Evolutionary conservation across 2,797 vertebrate genomes (phyloP).

Genomic region (Karalla daura): DNA sequence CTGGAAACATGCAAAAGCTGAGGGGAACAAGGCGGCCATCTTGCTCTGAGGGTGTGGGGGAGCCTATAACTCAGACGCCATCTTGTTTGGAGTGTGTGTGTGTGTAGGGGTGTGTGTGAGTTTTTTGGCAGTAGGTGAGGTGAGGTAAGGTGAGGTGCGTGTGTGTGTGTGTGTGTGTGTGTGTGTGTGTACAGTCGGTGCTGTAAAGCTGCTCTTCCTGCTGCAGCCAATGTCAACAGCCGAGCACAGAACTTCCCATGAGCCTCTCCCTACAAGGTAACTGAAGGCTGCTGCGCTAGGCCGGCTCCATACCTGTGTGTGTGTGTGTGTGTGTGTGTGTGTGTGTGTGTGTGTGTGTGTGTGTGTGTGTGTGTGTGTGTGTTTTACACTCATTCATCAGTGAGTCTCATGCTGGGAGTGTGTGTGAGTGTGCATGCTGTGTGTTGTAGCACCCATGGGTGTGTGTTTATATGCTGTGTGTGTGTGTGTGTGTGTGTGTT

Average conservation of each 20-base stretch:
- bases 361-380: constrained; percentile 22
- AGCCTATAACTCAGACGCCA: constrained; percentile 55
- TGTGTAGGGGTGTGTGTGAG: too few species aligned
- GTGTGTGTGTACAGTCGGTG: constrained; percentile 18
- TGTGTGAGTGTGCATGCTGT: not conserved
- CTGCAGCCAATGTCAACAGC: constrained; percentile 74
- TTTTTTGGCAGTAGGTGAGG: constrained; percentile 16
- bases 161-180: constrained; percentile 35
- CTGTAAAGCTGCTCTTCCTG: constrained; percentile 59
- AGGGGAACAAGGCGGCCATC: constrained; percentile 29
- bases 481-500: constrained; percentile 28
- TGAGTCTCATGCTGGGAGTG: constrained; percentile 24
- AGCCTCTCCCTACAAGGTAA: constrained; percentile 77
- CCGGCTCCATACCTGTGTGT: constrained; percentile 26
- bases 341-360: constrained; percentile 18
- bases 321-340: constrained; percentile 14
- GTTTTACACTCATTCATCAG: not conserved
- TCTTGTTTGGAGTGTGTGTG: constrained; percentile 50
- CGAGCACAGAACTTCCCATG: constrained; percentile 75
- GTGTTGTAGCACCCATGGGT: constrained; percentile 29
- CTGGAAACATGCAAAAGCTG: not conserved
- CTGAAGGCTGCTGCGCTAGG: constrained; percentile 49
- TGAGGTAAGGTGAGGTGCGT: constrained; percentile 6
- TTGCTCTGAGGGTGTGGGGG: constrained; percentile 23
- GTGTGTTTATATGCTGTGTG: constrained; percentile 28